phyloP scores from a whole-genome alignment of 2,888 invertebrate species.

The Himalopsyche anomala region DNA sequence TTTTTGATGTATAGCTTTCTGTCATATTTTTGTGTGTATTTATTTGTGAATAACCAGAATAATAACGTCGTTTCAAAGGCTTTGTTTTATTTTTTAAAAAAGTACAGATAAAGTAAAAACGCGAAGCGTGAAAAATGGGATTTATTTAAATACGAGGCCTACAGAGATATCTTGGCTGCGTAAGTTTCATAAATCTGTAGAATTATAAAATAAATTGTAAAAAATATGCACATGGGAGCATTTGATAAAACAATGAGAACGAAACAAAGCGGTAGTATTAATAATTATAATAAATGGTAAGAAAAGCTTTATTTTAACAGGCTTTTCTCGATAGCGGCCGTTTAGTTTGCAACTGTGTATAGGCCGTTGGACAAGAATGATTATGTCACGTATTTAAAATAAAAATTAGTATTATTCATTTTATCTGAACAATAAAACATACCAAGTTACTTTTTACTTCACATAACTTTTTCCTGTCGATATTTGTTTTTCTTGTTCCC shows the following conservation, averaged over 20 bases:
- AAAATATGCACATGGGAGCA: conserved; percentile 31
- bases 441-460: too few relatives aligned
- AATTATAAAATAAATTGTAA: conserved; percentile 35
- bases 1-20: too few relatives aligned
- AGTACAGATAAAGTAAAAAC: background rate
- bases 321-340: background rate
- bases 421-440: too few relatives aligned
- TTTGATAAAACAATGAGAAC: background rate
- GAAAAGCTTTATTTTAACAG: conserved; percentile 19
- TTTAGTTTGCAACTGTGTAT: background rate
- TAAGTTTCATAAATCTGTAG: conserved; percentile 21
- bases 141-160: conserved; percentile 8
- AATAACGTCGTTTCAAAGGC: background rate
- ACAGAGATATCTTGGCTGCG: background rate
- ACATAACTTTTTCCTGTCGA: too few relatives aligned
- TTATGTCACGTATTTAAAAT: too few relatives aligned
- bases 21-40: too few relatives aligned
- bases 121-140: conserved; percentile 1
- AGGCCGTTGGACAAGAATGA: background rate
- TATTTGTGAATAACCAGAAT: too few relatives aligned
- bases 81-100: background rate
- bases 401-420: too few relatives aligned
- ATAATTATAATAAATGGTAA: conserved; percentile 37
- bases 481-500: too few relatives aligned
- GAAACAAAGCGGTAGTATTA: conserved; percentile 14